Base-by-base conservation (phyloP, 2,113 vertebrate genomes). In the Ailurus styani region DNA sequence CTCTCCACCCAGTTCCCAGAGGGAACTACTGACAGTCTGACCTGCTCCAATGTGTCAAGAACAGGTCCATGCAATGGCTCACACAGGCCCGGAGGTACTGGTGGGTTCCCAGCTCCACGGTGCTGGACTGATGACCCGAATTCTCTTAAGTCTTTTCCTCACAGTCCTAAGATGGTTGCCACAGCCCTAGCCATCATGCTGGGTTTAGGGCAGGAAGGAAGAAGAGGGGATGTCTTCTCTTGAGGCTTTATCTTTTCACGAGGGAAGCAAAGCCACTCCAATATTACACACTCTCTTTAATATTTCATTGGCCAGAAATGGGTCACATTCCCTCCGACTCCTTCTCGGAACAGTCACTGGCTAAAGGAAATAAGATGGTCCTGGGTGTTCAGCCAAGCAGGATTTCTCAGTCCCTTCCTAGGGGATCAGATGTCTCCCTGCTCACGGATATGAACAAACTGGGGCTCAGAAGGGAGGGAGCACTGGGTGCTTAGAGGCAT, bases 31-130 rank as follows among this genome's bases (percentile, higher is more conserved):
- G 12, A 62, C 27, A 18, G 37, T n/a, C 29, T 29, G 11, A 75
- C 2, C 13, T 15, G n/a, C 0, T 4, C 8, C 60, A 23, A 21
- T 14, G 18, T 3, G 15, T 6, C 17, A 21, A 20, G 52, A 6
- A 25, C 2, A 20, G 50, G 8, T 7, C 77, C 47, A 25, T 11
- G 52, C 31, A 2, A 7, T 0, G 11, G 54, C 34, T 73, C 10
- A 7, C 54, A 15, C 3, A 3, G 78, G 45, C 37, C 52, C 37
- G 5, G 78, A 2, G 37, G 54, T 7, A 5, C 40, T 60, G 8
- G 29, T 1, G 31, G 62, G 27, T 6, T 54, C 10, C 7, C 0
- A 34, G 31, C 20, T 27, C 10, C 47, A 62, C 10, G 2, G 81
- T 3, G 8, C 81, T n/a, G 42, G 47, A 75, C 79, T 20, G 23